These are phyloP conservation scores for Pterocles orientalis DNA, from an alignment of 2,113 vertebrate species.

Conservation along the genomic window DNA sequence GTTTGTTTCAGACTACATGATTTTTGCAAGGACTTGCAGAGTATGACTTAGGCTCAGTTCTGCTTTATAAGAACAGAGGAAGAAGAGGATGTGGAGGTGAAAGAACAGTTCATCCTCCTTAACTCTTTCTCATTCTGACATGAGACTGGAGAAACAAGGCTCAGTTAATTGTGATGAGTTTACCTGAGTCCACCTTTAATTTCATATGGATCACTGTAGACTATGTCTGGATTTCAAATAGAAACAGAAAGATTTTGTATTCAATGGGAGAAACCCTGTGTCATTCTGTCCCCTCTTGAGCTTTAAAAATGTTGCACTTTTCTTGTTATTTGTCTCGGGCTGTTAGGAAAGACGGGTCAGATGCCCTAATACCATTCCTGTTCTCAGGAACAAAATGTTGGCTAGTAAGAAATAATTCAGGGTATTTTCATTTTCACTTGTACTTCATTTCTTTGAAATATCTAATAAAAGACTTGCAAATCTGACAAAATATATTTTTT, in stretches of 20 bases:
- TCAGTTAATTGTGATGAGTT: neutral
- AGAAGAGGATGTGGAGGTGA: neutral
- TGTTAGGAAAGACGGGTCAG: neutral
- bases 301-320: neutral
- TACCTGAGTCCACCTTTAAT: neutral
- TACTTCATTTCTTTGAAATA: neutral
- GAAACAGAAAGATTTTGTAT: neutral
- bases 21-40: neutral
- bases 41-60: neutral
- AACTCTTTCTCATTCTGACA: neutral
- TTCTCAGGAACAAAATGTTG: neutral
- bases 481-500: neutral
- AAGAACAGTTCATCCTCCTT: neutral
- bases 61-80: neutral
- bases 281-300: neutral
- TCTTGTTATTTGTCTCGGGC: neutral
- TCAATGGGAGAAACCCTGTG: neutral
- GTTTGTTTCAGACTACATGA: neutral
- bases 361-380: neutral
- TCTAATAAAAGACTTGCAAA: neutral
- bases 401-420: neutral
- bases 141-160: neutral
- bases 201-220: neutral
- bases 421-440: neutral
- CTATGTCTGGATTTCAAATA: neutral